Evolutionary conservation across 2,888 invertebrate species (phyloP).

Genomic region (Diplazon laetatorius): DNA sequence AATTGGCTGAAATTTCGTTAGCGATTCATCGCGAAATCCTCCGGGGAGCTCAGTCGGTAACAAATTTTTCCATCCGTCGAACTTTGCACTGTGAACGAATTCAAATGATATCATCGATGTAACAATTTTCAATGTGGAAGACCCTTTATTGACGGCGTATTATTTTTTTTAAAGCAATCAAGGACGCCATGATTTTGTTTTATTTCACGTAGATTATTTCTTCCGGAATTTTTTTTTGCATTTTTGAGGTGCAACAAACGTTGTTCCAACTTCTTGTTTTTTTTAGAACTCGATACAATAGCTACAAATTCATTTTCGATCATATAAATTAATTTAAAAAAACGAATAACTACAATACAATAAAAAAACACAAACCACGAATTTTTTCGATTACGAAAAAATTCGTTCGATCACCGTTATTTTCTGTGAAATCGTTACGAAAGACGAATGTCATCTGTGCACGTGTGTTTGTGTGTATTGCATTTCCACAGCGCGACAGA

Average conservation of each 20-base stretch:
- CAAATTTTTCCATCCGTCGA: too few relatives aligned
- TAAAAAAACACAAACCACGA: neutral
- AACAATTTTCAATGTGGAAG: neutral
- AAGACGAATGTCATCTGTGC: constrained; percentile 23
- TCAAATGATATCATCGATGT: too few relatives aligned
- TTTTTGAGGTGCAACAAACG: constrained; percentile 15
- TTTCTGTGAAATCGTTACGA: constrained; percentile 32
- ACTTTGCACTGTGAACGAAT: too few relatives aligned
- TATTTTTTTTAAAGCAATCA: constrained; percentile 12
- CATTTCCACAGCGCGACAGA: constrained; percentile 1
- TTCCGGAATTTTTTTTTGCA: neutral
- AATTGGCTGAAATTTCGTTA: neutral
- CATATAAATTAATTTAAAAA: constrained; percentile 17
- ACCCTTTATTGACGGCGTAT: constrained; percentile 7
- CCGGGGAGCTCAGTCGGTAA: too few relatives aligned
- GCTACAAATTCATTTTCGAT: constrained; percentile 36
- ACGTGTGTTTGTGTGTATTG: constrained; percentile 2
- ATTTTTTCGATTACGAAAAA: constrained; percentile 1
- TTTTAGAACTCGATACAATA: constrained; percentile 30
- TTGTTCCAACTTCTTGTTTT: constrained; percentile 26
- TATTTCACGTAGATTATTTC: neutral
- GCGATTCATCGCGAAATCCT: neutral
- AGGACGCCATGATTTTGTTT: neutral
- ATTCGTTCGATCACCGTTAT: constrained; percentile 4
- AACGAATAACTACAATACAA: constrained; percentile 5